A percentile compares a stretch with the other conserved stretches of the same genome.
phyloP scores from a whole-genome alignment of 2,888 invertebrate species.

The Epistrophe eligans region DNA sequence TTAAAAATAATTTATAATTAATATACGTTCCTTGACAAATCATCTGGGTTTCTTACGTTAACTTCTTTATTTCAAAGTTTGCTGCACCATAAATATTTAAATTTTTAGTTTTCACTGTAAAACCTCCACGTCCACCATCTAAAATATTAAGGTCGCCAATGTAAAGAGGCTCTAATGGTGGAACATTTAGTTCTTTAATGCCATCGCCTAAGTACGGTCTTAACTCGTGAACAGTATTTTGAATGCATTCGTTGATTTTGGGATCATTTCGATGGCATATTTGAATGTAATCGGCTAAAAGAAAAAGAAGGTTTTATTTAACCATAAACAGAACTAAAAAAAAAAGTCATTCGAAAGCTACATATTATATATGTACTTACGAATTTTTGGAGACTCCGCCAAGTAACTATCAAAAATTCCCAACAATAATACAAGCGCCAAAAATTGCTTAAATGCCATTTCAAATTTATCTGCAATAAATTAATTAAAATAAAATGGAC shows the following conservation, averaged over 20 bases:
- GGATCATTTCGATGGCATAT: slow-evolving; percentile 88
- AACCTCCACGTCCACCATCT: slow-evolving; percentile 84
- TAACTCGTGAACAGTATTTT: slow-evolving; percentile 86
- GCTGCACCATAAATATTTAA: slow-evolving; percentile 88
- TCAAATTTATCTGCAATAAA: slow-evolving; percentile 40
- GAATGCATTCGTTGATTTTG: slow-evolving; percentile 86
- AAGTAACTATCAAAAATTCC: slow-evolving; percentile 20
- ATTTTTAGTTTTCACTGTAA: slow-evolving; percentile 84
- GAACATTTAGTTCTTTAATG: slow-evolving; percentile 88
- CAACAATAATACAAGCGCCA: slow-evolving; percentile 10
- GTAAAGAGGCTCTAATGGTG: slow-evolving; percentile 88
- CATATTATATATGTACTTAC: too few species aligned
- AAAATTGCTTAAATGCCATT: slow-evolving; percentile 33
- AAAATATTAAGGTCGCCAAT: slow-evolving; percentile 88
- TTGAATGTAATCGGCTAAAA: slow-evolving; percentile 88
- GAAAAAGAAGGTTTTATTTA: slow-evolving; percentile 53
- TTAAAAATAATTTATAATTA: neutral
- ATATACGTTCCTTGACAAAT: neutral
- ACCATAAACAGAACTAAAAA: neutral
- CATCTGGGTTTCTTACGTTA: slow-evolving; percentile 81
- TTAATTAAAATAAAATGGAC: too few species aligned
- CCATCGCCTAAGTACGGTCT: slow-evolving; percentile 87
- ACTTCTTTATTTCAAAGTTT: slow-evolving; percentile 86
- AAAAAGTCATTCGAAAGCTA: neutral
- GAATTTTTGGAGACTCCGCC: slow-evolving; percentile 36